Evolutionary conservation across 2,113 vertebrate genomes (phyloP), one percentile per base, ranked within the genome.

Genomic region (Plestiodon gilberti): DNA sequence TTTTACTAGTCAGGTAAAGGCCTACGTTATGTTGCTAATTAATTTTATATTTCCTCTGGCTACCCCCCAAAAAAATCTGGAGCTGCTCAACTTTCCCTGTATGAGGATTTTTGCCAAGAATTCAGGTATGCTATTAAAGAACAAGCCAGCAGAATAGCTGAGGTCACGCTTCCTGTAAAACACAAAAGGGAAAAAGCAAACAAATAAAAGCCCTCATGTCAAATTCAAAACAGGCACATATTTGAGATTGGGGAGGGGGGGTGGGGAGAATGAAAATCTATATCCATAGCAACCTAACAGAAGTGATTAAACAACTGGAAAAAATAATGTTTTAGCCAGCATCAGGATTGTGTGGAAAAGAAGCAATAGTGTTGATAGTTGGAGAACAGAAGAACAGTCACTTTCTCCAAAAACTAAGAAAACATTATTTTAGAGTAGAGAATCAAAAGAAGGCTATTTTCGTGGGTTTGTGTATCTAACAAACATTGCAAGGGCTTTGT

Each of bases 1-100:
- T 91, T 95, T 97, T 96, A 96, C 83, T 95, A 95, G 95, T 88
- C 91, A 97, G 93, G 95, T 96, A 95, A 96, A 96, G 93, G 93
- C 89, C 84, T 90, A 96, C 95, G 95, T 96, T 93, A 95, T 94
- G 94, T 95, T 96, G 90, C 94, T 96, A 97, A 97, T 97, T 97
- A 96, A 96, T 96, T 97, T 96, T 96, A 95, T 95, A 96, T 96
- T 97, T 97, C 96, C 93, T 96, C 90, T 94, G 95, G 94, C 94
- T 96, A 95, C 93, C 91, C 93, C 89, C 94, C 88, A 6, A 84
- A 94, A 93, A 94, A 95, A 95, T 82, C 91, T 93, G 94, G 93
- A 95, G 80, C 78, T 92, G 84, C 71, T 92, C 91, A 95, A 92
- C 80, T 90, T 93, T 90, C 91, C 87, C 4, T 40, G 80, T 83